Percentiles rank a stretch among this genome's conserved stretches.
These are phyloP conservation scores for Cantharis rustica DNA, from an alignment of 2,888 invertebrate species.

Conservation along the genomic window DNA sequence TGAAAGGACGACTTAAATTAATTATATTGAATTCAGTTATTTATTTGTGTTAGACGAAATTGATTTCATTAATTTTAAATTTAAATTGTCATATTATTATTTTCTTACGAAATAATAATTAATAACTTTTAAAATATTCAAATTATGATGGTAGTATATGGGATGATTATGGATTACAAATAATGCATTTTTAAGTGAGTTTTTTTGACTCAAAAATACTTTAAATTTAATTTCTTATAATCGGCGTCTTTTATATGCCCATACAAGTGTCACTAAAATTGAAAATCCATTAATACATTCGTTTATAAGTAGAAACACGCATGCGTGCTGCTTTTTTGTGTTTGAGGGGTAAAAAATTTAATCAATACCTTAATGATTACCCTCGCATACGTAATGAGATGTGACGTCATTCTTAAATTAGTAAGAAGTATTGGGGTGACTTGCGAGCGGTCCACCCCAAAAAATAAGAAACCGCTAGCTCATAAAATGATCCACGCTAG, in stretches of 20 bases:
- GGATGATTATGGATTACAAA: background rate
- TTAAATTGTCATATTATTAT: background rate
- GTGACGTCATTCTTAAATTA: slow-evolving; percentile 55
- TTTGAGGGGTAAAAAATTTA: slow-evolving; percentile 52
- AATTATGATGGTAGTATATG: background rate
- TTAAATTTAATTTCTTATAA: slow-evolving; percentile 19
- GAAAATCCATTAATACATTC: slow-evolving; percentile 54
- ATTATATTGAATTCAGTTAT: background rate
- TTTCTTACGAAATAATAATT: background rate
- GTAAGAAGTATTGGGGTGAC: slow-evolving; percentile 31
- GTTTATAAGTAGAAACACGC: slow-evolving; percentile 48
- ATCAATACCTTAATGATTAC: slow-evolving; percentile 58
- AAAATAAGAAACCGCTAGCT: slow-evolving; percentile 23
- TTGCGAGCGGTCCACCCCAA: slow-evolving; percentile 18
- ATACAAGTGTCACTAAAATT: slow-evolving; percentile 51
- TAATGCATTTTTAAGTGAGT: background rate
- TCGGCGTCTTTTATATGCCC: slow-evolving; percentile 35
- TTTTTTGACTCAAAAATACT: background rate
- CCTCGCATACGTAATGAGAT: slow-evolving; percentile 55
- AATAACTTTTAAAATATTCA: background rate
- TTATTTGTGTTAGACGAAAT: background rate
- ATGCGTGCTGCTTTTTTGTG: slow-evolving; percentile 43
- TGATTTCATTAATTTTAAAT: background rate
- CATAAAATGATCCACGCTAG: slow-evolving; percentile 37
- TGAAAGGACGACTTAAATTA: background rate